Percentiles rank a stretch among this genome's conserved stretches.
These are phyloP conservation scores for Neuroscelio doddi DNA, from an alignment of 2,888 invertebrate genomes.

Conservation along the genomic window DNA sequence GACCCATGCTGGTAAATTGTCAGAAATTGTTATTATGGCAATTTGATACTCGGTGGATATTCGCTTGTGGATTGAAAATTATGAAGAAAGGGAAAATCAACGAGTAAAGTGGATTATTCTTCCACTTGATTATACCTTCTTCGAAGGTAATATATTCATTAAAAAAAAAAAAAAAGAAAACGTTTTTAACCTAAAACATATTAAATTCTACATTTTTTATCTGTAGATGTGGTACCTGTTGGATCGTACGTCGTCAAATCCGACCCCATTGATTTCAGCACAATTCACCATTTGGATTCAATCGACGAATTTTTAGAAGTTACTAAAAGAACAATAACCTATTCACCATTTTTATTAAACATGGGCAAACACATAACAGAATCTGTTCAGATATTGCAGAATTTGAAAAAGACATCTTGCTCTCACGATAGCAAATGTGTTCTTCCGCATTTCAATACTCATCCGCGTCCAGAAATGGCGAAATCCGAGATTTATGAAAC, in stretches of 20 bases:
- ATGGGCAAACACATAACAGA: slow-evolving; percentile 64
- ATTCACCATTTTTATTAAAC: slow-evolving; percentile 62
- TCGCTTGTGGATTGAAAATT: slow-evolving; percentile 57
- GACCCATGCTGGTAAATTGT: too few relatives aligned
- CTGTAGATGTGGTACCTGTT: slow-evolving; percentile 58
- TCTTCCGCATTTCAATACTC: slow-evolving; percentile 53
- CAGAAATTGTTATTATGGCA: slow-evolving; percentile 56
- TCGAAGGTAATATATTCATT: slow-evolving; percentile 54
- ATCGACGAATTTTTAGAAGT: slow-evolving; percentile 51
- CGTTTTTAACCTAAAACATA: background rate
- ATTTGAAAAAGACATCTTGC: slow-evolving; percentile 52
- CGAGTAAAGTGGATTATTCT: slow-evolving; percentile 61
- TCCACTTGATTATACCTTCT: slow-evolving; percentile 58
- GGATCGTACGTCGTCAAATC: slow-evolving; percentile 64
- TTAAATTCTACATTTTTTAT: slow-evolving; percentile 15
- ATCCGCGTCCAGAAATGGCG: slow-evolving; percentile 49
- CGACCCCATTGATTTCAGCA: slow-evolving; percentile 51
- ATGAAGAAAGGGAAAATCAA: slow-evolving; percentile 39
- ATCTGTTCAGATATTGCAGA: slow-evolving; percentile 53
- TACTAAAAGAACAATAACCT: slow-evolving; percentile 49
- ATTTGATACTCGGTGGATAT: slow-evolving; percentile 59
- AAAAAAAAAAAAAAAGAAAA: background rate
- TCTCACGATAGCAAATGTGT: slow-evolving; percentile 47
- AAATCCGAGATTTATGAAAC: slow-evolving; percentile 59
- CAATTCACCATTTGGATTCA: slow-evolving; percentile 47